A percentile compares a stretch with the other conserved stretches of the same genome.
Conservation (phyloP, 2,797 vertebrate species). For the Rhynchotus rufescens region DNA sequence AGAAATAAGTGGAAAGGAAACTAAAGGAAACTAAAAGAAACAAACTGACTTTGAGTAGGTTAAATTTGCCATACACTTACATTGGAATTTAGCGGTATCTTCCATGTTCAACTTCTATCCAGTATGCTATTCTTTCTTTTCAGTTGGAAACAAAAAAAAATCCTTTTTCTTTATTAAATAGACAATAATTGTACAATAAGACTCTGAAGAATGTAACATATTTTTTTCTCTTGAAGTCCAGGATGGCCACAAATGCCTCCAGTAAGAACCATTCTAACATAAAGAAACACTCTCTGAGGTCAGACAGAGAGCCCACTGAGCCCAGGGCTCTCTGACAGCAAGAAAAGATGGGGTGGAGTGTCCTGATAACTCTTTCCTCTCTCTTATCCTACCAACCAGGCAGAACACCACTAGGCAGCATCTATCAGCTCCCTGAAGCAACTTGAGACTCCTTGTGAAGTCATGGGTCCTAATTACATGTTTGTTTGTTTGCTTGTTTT, state of each 20-base stretch:
- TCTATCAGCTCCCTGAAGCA: background rate
- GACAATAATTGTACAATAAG: background rate
- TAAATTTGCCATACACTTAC: conserved; percentile 20
- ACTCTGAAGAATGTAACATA: background rate
- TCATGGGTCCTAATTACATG: background rate
- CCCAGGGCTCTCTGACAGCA: background rate
- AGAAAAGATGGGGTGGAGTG: background rate
- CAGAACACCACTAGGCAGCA: background rate
- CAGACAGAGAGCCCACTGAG: background rate
- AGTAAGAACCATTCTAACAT: background rate
- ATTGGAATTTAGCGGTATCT: background rate
- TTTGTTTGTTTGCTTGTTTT: background rate
- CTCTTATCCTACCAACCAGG: background rate
- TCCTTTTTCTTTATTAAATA: background rate
- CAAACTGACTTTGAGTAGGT: background rate
- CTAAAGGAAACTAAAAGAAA: background rate
- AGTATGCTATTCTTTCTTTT: background rate
- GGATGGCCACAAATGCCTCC: background rate
- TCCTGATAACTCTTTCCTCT: background rate
- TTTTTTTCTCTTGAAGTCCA: background rate
- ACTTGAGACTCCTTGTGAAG: background rate
- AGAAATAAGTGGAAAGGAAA: background rate
- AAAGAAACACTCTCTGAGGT: background rate
- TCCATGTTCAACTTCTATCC: background rate
- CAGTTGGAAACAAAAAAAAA: background rate